These are phyloP conservation scores for Tyrannus savana DNA, from an alignment of 2,113 vertebrate genomes.

Conservation along the genomic window DNA sequence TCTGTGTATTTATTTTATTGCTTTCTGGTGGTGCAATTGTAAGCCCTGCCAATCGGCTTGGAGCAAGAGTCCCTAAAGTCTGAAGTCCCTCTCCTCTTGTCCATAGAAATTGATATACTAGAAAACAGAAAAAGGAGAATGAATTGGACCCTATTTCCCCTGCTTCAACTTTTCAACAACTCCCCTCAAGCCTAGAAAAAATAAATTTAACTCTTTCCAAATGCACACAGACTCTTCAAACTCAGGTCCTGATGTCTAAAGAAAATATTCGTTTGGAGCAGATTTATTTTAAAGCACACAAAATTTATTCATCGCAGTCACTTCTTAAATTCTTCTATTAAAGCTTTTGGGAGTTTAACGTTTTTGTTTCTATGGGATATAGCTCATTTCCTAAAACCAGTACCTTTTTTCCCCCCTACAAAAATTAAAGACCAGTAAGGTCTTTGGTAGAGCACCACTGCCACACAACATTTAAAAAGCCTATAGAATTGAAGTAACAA, in stretches of 20 bases:
- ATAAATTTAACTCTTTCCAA: conserved; percentile 14
- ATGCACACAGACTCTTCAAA: neutral
- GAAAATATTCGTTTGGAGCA: neutral
- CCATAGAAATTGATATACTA: neutral
- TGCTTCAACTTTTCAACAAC: neutral
- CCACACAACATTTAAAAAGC: neutral
- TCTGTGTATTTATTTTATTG: conserved; percentile 33
- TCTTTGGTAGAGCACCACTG: neutral
- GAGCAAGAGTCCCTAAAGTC: conserved; percentile 7
- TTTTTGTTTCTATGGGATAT: neutral
- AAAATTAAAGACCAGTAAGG: neutral
- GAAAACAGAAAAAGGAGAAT: conserved; percentile 13
- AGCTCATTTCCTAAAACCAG: neutral
- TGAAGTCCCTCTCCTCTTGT: neutral
- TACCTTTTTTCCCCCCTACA: neutral
- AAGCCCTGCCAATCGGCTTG: neutral
- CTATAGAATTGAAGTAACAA: neutral
- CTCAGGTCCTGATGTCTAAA: neutral
- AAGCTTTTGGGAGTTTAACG: neutral
- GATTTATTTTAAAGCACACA: neutral
- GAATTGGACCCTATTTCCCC: neutral
- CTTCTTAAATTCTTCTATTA: neutral
- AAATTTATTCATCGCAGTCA: neutral
- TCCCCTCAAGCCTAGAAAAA: conserved; percentile 30
- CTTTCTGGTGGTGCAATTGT: conserved; percentile 6